phyloP scores from a whole-genome alignment of 2,888 invertebrate genomes.

The Callyntrura sp. region DNA sequence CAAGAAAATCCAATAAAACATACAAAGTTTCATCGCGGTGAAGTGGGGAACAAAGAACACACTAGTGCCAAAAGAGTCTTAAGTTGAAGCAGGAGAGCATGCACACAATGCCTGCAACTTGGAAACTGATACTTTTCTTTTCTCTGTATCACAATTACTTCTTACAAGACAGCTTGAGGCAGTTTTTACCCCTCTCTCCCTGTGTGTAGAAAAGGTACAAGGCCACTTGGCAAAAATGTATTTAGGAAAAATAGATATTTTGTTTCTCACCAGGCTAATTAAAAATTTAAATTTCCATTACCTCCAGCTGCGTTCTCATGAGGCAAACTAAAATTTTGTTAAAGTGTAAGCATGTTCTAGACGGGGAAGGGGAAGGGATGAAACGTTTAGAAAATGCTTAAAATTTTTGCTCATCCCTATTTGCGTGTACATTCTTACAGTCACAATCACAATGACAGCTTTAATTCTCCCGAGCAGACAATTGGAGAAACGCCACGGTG shows the following conservation, averaged over 20 bases:
- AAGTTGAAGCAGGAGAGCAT: neutral
- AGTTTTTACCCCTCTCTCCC: neutral
- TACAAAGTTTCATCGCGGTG: neutral
- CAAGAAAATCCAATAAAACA: neutral
- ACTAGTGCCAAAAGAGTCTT: conserved; percentile 1
- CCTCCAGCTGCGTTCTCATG: conserved; percentile 34
- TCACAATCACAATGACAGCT: neutral
- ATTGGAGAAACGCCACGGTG: neutral
- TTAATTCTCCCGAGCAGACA: neutral
- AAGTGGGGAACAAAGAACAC: neutral
- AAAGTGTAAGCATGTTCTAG: neutral
- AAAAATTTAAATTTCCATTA: conserved; percentile 70
- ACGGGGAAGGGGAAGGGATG: conserved; percentile 8
- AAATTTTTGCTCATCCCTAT: conserved; percentile 11
- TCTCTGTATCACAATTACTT: neutral
- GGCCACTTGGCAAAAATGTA: conserved; percentile 21
- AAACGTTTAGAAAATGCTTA: conserved; percentile 58
- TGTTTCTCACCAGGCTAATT: conserved; percentile 64
- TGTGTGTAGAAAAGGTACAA: conserved; percentile 27
- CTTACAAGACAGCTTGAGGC: conserved; percentile 6
- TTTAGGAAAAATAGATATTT: neutral
- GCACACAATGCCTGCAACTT: neutral
- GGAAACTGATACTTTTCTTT: neutral
- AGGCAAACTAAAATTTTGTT: conserved; percentile 25
- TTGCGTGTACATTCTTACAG: neutral